phyloP scores from a whole-genome alignment of 2,888 invertebrate genomes.

The Holacanthella duospinosa region DNA sequence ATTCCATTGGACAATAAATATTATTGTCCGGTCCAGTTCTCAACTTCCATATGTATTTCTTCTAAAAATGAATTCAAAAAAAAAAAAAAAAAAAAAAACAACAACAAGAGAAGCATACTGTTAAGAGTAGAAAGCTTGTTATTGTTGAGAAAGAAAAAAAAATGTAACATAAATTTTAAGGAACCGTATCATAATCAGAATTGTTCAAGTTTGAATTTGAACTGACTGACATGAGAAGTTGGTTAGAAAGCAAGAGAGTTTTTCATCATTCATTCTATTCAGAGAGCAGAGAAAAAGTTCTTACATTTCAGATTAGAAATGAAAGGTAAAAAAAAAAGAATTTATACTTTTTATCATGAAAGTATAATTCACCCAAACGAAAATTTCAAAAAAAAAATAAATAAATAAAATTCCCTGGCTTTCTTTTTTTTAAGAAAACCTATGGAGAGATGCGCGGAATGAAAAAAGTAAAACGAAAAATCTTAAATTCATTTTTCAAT shows the following conservation, averaged over 20 bases:
- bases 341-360: neutral
- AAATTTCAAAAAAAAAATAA: neutral
- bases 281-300: neutral
- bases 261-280: neutral
- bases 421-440: no score
- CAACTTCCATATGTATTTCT: no score
- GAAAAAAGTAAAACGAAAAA: no score
- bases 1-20: no score
- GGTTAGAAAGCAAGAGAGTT: no score
- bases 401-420: neutral
- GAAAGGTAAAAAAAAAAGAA: neutral
- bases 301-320: slow-evolving; percentile 2
- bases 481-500: neutral
- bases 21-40: no score
- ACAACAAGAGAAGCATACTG: no score
- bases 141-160: no score
- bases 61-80: no score
- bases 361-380: neutral
- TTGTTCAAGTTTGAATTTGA: neutral
- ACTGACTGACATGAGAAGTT: neutral
- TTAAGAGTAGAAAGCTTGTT: neutral
- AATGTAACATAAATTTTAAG: neutral
- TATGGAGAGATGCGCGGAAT: no score
- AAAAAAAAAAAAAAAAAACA: no score
- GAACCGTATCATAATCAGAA: neutral